Evolutionary conservation across 2,888 invertebrate genomes (phyloP).

Genomic region (Apodemia zela): DNA sequence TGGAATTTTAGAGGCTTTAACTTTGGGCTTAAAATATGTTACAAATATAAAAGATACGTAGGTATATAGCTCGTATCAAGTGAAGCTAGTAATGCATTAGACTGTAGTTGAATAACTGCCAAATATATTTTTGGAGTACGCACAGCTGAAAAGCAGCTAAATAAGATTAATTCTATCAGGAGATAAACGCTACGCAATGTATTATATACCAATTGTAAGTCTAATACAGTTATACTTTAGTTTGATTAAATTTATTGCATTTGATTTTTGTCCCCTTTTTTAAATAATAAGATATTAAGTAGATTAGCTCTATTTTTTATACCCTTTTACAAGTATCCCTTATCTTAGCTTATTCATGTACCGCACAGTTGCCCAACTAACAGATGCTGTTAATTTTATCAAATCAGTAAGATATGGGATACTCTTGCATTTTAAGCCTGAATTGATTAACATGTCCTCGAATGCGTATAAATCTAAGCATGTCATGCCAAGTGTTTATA

Average conservation of each 20-base stretch:
- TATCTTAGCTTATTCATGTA: constrained; percentile 20
- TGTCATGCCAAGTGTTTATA: constrained; percentile 60
- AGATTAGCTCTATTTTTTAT: not conserved
- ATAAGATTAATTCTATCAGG: constrained; percentile 23
- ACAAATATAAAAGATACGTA: constrained; percentile 25
- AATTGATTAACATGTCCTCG: constrained; percentile 32
- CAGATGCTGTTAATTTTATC: constrained; percentile 1
- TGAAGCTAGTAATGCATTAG: constrained; percentile 22
- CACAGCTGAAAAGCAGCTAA: constrained; percentile 21
- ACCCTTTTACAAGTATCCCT: constrained; percentile 13
- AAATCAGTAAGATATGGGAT: constrained; percentile 35
- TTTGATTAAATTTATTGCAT: constrained; percentile 12
- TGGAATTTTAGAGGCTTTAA: constrained; percentile 56
- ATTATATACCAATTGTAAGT: constrained; percentile 17
- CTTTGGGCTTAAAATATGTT: constrained; percentile 51
- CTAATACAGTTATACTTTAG: constrained; percentile 8
- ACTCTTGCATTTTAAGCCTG: constrained; percentile 35
- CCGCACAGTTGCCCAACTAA: constrained; percentile 17
- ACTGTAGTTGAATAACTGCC: constrained; percentile 22
- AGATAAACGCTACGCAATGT: constrained; percentile 19
- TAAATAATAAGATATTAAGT: constrained; percentile 5
- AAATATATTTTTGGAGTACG: constrained; percentile 25
- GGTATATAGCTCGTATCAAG: constrained; percentile 17
- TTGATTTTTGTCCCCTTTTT: constrained; percentile 16
- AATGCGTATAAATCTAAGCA: constrained; percentile 41